Evolutionary conservation across 2,113 vertebrate species (phyloP), one percentile per base, ranked within the genome.

Genomic region (Xenopus borealis): DNA sequence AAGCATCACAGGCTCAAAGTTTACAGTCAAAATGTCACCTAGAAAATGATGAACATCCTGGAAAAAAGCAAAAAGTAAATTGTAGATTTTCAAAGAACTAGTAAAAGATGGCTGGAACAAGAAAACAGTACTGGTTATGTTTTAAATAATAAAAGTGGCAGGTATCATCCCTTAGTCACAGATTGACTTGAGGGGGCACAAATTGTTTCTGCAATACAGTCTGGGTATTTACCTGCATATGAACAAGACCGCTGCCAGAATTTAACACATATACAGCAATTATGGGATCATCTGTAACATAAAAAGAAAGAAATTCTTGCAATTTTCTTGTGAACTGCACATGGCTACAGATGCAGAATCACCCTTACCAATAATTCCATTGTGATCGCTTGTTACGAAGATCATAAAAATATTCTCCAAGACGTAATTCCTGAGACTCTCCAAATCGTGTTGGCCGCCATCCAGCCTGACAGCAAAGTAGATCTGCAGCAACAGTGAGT

Each of bases 361-460:
- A 27, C 6, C 16, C 64, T 30, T 59, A 66, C 64, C 72, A 59
- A 69, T 45, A 47, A 23, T 80, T 81, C 86, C 88, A 9, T 80
- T 83, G 84, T 83, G 86, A 78, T 89, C 79, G 76, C 89, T 80
- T 82, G 88, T 88, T 82, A 95, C 88, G 79, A 95, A 92, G 82
- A 96, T 91, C 82, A 99, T 88, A 88, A 94, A 86, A 81, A 98
- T 93, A 84, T 96, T 95, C 90, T 99, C 96, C 82, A 95, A 86
- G 85, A 99, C 86, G 72, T 97, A 96, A 61, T 95, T 94, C 82
- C 95, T 94, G 81, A 93, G 93, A 79, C 94, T 95, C 89, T 96
- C 94, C 82, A 95, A 90, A 84, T 95, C 93, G 71, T 90, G 83
- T 1, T 92, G 94, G 72, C 78, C 53, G 46, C 87, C 93, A 85